A percentile compares a stretch with the other conserved stretches of the same genome.
phyloP scores from a whole-genome alignment of 2,888 invertebrate species.

The Bembecia ichneumoniformis region DNA sequence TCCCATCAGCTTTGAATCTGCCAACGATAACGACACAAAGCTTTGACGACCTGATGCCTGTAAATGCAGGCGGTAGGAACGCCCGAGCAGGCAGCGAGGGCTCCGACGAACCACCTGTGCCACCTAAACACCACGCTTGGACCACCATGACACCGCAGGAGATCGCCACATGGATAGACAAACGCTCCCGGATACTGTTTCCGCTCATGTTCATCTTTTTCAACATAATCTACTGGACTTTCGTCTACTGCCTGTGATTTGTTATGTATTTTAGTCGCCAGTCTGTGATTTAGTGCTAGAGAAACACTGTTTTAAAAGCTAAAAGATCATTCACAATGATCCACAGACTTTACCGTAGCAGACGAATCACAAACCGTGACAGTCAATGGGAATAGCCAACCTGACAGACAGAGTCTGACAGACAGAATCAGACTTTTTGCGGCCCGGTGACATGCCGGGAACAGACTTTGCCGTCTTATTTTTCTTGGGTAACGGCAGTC shows the following conservation, averaged over 20 bases:
- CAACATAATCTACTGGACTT: slow-evolving; percentile 85
- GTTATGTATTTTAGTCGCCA: neutral
- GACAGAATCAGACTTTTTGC: no score
- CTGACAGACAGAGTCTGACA: no score
- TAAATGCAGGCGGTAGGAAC: slow-evolving; percentile 25
- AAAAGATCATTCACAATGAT: no score
- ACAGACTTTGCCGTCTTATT: no score
- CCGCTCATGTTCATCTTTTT: slow-evolving; percentile 84
- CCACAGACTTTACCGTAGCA: no score
- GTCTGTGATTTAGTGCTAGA: neutral
- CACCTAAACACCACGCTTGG: slow-evolving; percentile 68
- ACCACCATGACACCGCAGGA: slow-evolving; percentile 91
- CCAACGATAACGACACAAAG: slow-evolving; percentile 80
- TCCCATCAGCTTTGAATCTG: slow-evolving; percentile 74
- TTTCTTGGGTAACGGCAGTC: no score
- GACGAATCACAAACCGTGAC: no score
- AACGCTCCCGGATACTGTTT: slow-evolving; percentile 81
- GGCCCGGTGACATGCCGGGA: no score
- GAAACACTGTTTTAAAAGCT: no score
- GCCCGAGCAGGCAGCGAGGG: slow-evolving; percentile 42
- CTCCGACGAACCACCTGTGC: slow-evolving; percentile 49
- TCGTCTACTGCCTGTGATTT: slow-evolving; percentile 72
- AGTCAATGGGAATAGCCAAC: no score
- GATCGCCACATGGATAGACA: slow-evolving; percentile 90
- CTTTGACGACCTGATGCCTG: slow-evolving; percentile 71